A percentile compares a stretch with the other conserved stretches of the same genome.
phyloP scores from a whole-genome alignment of 2,888 invertebrate genomes.

The Drosophila nigricruria region DNA sequence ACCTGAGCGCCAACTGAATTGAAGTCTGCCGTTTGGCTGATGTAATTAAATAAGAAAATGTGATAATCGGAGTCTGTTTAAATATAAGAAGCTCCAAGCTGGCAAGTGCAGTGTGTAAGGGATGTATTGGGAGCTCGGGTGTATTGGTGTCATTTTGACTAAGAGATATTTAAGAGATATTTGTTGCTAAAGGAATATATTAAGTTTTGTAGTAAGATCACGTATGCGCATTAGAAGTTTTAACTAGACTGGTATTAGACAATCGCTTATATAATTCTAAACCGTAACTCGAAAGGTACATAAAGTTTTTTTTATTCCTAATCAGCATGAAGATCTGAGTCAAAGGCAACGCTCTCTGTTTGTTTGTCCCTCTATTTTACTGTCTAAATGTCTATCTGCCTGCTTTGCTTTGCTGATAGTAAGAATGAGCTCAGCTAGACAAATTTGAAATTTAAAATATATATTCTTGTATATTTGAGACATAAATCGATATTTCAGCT shows the following conservation, averaged over 20 bases:
- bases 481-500: no score
- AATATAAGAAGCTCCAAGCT: conserved; percentile 1
- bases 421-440: background rate
- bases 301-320: background rate
- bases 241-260: background rate
- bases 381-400: background rate
- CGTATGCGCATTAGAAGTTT: background rate
- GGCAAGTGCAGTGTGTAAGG: conserved; percentile 1
- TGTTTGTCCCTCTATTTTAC: background rate
- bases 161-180: background rate
- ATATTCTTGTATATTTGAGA: no score
- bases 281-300: background rate
- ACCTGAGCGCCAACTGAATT: conserved; percentile 25
- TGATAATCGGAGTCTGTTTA: conserved; percentile 11
- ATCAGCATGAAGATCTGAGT: background rate
- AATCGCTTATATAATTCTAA: background rate
- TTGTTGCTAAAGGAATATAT: background rate
- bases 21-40: conserved; percentile 20
- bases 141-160: background rate
- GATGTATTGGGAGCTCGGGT: background rate
- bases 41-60: conserved; percentile 34
- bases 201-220: background rate
- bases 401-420: background rate
- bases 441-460: background rate
- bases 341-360: background rate